phyloP scores from a whole-genome alignment of 2,888 invertebrate genomes.

The Monoplex corrugatus region DNA sequence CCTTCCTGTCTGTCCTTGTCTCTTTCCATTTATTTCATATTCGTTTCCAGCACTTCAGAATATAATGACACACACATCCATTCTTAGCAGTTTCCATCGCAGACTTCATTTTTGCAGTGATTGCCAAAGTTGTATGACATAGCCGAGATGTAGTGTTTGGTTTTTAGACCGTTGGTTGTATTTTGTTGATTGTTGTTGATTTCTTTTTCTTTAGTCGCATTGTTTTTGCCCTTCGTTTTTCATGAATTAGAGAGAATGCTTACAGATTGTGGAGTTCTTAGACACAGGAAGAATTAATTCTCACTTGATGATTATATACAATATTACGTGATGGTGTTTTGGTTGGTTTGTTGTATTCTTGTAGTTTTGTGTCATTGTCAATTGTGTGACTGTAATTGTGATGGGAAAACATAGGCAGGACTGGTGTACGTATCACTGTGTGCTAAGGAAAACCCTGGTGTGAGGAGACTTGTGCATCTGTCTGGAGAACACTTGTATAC shows the following conservation, averaged over 20 bases:
- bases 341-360: not conserved
- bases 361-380: not conserved
- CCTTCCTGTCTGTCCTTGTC: not conserved
- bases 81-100: conserved; percentile 11
- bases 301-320: no score
- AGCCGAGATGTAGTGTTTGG: not conserved
- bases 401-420: no score
- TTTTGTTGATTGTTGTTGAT: not conserved
- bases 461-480: no score
- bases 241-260: no score
- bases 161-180: conserved; percentile 24
- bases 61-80: no score
- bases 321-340: no score
- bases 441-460: no score
- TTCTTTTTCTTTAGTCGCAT: not conserved
- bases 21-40: not conserved
- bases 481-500: not conserved
- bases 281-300: no score
- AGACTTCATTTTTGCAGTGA: not conserved
- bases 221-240: not conserved
- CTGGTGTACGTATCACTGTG: no score
- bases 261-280: not conserved
- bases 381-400: no score
- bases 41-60: not conserved
- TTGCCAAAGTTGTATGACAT: not conserved